phyloP scores from a whole-genome alignment of 2,113 vertebrate genomes.

The Urocynchramus pylzowi region DNA sequence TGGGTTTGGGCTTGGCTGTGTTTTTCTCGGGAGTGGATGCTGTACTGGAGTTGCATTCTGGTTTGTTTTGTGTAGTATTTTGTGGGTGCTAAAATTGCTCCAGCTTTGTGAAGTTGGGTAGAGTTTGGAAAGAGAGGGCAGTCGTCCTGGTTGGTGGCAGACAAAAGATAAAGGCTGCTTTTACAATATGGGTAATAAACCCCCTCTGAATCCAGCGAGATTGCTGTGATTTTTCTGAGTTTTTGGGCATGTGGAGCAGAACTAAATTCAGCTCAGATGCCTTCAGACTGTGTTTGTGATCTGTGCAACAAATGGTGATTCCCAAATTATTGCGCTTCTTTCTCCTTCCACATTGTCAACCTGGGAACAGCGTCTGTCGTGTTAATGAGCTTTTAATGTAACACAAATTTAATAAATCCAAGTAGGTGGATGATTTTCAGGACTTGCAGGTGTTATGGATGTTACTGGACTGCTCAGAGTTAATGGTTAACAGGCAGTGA shows the following conservation, averaged over 20 bases:
- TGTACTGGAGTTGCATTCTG: rapidly evolving
- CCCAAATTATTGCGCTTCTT: background rate
- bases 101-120: background rate
- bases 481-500: background rate
- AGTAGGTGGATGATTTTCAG: background rate
- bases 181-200: background rate
- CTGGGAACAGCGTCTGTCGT: background rate
- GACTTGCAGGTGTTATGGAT: background rate
- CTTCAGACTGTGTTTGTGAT: background rate
- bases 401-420: background rate
- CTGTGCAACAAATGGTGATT: background rate
- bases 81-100: background rate
- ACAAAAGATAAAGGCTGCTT: background rate
- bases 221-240: background rate
- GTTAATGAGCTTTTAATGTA: background rate
- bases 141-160: background rate
- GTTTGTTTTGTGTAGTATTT: background rate
- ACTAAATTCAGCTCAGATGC: background rate
- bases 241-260: background rate
- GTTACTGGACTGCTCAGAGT: background rate
- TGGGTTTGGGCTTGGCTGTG: background rate
- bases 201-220: background rate
- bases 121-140: background rate
- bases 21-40: background rate
- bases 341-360: background rate